Conservation (phyloP, 53 echinoderm and acorn worm species). For the Arbacia lixula region DNA sequence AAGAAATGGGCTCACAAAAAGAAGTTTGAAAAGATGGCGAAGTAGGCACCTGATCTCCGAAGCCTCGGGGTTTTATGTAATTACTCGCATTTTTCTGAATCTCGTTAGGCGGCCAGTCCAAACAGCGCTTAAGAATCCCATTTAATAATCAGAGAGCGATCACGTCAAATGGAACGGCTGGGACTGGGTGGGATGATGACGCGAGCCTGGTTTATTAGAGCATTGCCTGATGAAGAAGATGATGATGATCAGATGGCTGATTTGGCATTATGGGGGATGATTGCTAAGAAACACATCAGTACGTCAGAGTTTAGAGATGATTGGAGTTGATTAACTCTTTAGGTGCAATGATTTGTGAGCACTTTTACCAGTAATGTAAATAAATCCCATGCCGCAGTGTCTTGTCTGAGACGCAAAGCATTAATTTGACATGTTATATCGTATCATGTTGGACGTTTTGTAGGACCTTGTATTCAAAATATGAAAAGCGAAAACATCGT, state of each 20-base stretch:
- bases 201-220: slow-evolving; percentile 1
- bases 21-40: too few relatives aligned
- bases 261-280: background rate
- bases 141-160: slow-evolving; percentile 1
- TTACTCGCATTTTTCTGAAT: slow-evolving; percentile 37
- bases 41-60: slow-evolving; percentile 31
- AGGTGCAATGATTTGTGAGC: too few relatives aligned
- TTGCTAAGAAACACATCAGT: too few relatives aligned
- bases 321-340: too few relatives aligned
- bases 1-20: slow-evolving; percentile 17
- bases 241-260: background rate
- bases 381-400: too few relatives aligned
- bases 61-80: slow-evolving; percentile 39
- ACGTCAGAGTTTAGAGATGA: background rate
- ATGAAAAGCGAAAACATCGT: too few relatives aligned
- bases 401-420: too few relatives aligned
- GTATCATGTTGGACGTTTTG: too few relatives aligned
- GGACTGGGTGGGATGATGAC: slow-evolving; percentile 21
- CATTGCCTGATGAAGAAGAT: slow-evolving; percentile 32
- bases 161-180: slow-evolving; percentile 4
- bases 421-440: too few relatives aligned
- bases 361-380: too few relatives aligned
- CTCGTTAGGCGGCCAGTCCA: slow-evolving; percentile 38
- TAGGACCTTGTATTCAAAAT: too few relatives aligned
- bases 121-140: slow-evolving; percentile 26